Base-by-base conservation (phyloP, 2,113 vertebrate genomes). In the Macquaria australasica region DNA sequence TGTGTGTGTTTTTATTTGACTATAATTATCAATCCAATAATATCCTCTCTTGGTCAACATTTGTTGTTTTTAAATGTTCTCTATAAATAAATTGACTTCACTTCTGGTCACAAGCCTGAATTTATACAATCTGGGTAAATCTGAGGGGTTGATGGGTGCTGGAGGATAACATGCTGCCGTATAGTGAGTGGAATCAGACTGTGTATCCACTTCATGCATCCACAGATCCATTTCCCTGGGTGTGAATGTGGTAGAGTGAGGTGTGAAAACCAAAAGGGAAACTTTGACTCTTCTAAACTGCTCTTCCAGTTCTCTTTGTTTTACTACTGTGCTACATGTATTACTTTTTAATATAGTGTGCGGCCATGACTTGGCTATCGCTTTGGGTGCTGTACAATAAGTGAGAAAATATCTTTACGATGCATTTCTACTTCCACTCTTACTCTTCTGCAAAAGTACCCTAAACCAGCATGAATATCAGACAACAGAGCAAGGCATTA, bases 321-420 rank as follows among this genome's bases (percentile, higher is more conserved):
- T 77, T 41, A 68, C 70, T 23, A 39, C 73, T 12, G 18, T 37
- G 34, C 55, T 62, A 28, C 28, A 86, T 55, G 12, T 31, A 64
- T 82, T 72, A 60, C 28, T 74, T 78, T 74, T 79, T 77, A 72
- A 73, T 79, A 75, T 41, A 50, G 14, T 0, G 51, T 34, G 2
- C 9, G 2, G 23, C 34, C 14, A 23, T 39, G 45, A 41, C 41
- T 50, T 21, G n/a, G 41, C 15, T n/a, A 11, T 64, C 9, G n/a
- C 68, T 60, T 37, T 15, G 34, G 28, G 31, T 41, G 39, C 37
- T 23, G 53, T 69, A 79, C 21, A 14, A 4, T 48, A 68, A 67
- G 18, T 39, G n/a, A 68, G 59, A 53, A 39, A 55, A 75, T 45
- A 50, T 68, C n/a, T 73, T 37, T 25, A 2, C 3, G 3, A 23